Conservation (phyloP, 2,888 invertebrate species). For the Philereme vetulata region DNA sequence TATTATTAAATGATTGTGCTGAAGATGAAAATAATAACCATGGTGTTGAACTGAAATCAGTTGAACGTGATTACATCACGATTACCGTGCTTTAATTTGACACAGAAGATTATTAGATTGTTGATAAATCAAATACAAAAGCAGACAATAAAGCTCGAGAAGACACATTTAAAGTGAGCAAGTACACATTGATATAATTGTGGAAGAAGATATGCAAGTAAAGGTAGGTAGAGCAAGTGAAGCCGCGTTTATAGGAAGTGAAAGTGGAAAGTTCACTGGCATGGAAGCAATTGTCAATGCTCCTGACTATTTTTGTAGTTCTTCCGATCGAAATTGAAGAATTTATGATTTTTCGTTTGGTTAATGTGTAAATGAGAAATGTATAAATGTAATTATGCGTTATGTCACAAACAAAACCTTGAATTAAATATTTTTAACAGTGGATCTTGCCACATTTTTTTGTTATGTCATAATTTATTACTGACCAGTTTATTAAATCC, state of each 20-base stretch:
- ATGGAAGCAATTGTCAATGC: slow-evolving; percentile 54
- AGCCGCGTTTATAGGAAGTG: slow-evolving; percentile 63
- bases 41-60: slow-evolving; percentile 38
- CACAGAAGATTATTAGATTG: slow-evolving; percentile 31
- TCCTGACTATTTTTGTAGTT: slow-evolving; percentile 32
- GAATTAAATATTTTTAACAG: slow-evolving; percentile 34
- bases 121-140: slow-evolving; percentile 41
- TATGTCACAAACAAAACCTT: slow-evolving; percentile 45
- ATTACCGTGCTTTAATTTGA: slow-evolving; percentile 31
- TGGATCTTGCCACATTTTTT: slow-evolving; percentile 29
- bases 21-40: slow-evolving; percentile 51
- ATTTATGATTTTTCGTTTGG: slow-evolving; percentile 31
- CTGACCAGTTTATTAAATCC: slow-evolving; percentile 30
- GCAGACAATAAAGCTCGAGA: slow-evolving; percentile 38
- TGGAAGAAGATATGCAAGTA: slow-evolving; percentile 42
- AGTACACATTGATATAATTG: slow-evolving; percentile 49
- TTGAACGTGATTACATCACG: slow-evolving; percentile 30
- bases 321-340: slow-evolving; percentile 31
- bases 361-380: slow-evolving; percentile 54
- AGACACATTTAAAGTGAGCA: slow-evolving; percentile 32
- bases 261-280: slow-evolving; percentile 63
- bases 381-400: slow-evolving; percentile 42
- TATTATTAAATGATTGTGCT: slow-evolving; percentile 63
- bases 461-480: slow-evolving; percentile 17
- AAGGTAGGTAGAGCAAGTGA: slow-evolving; percentile 57